These are phyloP conservation scores for Antechinus flavipes DNA, from an alignment of 2,113 vertebrate genomes.

Conservation along the genomic window DNA sequence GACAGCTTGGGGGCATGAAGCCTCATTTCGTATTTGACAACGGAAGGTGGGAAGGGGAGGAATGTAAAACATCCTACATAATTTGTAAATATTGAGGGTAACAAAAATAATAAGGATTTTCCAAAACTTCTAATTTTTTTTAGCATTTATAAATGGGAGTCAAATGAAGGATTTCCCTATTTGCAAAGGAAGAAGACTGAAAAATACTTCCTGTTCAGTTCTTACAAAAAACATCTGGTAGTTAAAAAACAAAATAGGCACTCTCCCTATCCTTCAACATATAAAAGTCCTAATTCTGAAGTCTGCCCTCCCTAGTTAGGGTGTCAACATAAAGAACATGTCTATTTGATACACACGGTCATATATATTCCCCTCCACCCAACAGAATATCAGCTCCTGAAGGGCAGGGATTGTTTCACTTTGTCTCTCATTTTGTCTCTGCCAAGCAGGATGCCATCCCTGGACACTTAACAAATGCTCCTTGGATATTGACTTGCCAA, in stretches of 20 bases:
- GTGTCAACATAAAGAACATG: background rate
- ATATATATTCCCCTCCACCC: background rate
- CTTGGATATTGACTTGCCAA: background rate
- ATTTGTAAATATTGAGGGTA: background rate
- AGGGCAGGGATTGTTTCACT: background rate
- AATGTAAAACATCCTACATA: background rate
- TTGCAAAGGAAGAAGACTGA: constrained; percentile 14
- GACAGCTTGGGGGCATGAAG: constrained; percentile 31
- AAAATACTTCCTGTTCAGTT: constrained; percentile 20
- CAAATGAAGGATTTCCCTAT: background rate
- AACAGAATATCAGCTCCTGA: background rate
- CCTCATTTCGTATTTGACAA: background rate
- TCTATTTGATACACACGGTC: background rate
- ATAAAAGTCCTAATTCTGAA: background rate
- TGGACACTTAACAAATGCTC: background rate
- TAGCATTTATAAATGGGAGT: constrained; percentile 11
- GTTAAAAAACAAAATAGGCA: constrained; percentile 31
- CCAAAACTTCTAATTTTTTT: background rate
- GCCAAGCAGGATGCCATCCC: background rate
- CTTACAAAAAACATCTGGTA: constrained; percentile 9
- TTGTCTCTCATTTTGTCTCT: background rate
- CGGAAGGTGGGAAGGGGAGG: constrained; percentile 22
- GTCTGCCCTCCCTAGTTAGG: background rate
- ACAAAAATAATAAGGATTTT: constrained; percentile 15
- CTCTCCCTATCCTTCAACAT: background rate